A percentile compares a stretch with the other conserved stretches of the same genome.
Conservation (phyloP, 2,113 vertebrate genomes). For the Pedetes capensis region DNA sequence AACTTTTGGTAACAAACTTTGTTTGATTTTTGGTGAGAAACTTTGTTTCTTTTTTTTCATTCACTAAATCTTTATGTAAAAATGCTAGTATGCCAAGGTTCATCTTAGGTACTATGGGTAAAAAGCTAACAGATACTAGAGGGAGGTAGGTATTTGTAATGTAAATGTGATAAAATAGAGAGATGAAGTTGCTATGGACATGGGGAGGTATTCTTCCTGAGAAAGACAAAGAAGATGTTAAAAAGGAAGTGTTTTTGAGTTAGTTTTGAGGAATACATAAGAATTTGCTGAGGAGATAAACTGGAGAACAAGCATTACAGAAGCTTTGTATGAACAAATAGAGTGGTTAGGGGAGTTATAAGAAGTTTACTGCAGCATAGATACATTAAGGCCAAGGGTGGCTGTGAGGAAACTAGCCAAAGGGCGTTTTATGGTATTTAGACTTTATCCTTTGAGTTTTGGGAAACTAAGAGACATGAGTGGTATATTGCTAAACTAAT, state of each 20-base stretch:
- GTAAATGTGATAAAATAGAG: not conserved
- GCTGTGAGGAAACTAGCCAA: not conserved
- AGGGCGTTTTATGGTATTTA: not conserved
- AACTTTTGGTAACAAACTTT: not conserved
- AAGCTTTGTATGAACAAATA: not conserved
- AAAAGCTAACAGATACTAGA: not conserved
- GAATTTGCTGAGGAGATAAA: constrained; percentile 8
- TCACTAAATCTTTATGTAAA: not conserved
- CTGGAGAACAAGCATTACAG: not conserved
- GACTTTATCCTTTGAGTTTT: not conserved
- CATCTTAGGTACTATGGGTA: not conserved
- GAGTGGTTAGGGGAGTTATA: not conserved
- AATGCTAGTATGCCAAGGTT: not conserved
- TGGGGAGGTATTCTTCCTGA: not conserved
- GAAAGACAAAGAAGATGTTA: not conserved
- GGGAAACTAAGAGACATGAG: not conserved
- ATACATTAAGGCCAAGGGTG: not conserved
- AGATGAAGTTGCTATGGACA: not conserved
- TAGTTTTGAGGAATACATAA: constrained; percentile 11
- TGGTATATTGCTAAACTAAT: not conserved
- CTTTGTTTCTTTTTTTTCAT: not conserved
- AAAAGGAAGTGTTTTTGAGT: not conserved
- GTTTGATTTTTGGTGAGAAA: constrained; percentile 8
- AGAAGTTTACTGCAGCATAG: not conserved
- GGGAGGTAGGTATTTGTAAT: constrained; percentile 30